Base-by-base conservation (phyloP, 2,797 vertebrate genomes). In the Danio jaintianensis region DNA sequence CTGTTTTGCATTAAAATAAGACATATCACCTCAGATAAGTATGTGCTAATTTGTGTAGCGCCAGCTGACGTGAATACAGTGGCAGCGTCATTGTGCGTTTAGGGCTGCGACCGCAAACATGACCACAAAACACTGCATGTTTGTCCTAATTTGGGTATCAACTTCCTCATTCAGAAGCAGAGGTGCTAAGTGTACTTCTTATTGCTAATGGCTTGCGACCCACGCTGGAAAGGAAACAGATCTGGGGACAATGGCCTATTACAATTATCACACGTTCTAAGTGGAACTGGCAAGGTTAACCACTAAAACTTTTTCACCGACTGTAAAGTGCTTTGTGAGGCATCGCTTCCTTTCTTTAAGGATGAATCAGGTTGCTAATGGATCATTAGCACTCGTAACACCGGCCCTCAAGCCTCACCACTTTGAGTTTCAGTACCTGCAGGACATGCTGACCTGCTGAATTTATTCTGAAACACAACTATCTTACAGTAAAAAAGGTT, bases 1-100 rank as follows among this genome's bases (percentile, higher is more conserved):
- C 68, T 63, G 82, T 89, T 94, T 94, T 93, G 90, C 93, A 93
- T 93, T 90, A 89, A 90, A 93, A 94, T 92, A 85, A 89, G 80
- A 87, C 64, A 87, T 81, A 87, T 88, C 45, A 79, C 63, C 85
- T 81, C 81, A 79, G 83, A 86, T 85, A 86, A 87, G 88, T 89
- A 93, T 90, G 92, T 83, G 92, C 87, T 90, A 93, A 91, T 90
- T 91, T 76, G 78, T 52, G 18, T 55, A 70, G 63, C 48, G 47
- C 13, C 22, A 76, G 61, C 36, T 61, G 53, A 8, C 62, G 62
- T 75, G 68, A 80, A 82, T 74, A 80, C 73, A 82, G 73, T 74
- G 59, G 59, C 58, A 20, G 50, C 12, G 4, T 16, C 59, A 40
- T 72, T 55, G 69, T 55, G 50, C 1, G 22, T 56, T 22, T 72